These are phyloP conservation scores for Odontamblyopus lacepedii DNA, from an alignment of 2,797 vertebrate species.

Conservation along the genomic window DNA sequence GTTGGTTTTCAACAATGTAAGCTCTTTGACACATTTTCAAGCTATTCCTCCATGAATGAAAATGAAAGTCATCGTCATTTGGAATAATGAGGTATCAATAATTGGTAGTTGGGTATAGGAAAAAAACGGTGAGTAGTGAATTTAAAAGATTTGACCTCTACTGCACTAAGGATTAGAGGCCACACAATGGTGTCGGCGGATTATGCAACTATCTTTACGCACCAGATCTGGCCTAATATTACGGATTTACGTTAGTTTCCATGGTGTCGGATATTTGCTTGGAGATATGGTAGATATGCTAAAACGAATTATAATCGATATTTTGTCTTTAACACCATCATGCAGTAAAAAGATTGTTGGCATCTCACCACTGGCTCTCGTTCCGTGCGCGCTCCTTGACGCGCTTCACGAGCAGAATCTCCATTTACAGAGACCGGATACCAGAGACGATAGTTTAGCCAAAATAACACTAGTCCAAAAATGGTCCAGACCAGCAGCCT, in stretches of 20 bases:
- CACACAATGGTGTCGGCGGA: constrained; percentile 61
- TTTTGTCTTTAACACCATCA: not conserved
- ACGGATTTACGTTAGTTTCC: constrained; percentile 33
- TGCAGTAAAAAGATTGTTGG: not conserved
- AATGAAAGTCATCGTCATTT: constrained; percentile 71
- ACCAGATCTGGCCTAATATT: constrained; percentile 37
- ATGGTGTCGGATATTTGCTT: constrained; percentile 10
- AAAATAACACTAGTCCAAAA: no score
- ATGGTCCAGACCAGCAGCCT: no score
- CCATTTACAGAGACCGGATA: no score
- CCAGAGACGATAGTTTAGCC: no score
- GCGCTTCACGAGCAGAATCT: no score
- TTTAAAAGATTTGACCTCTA: constrained; percentile 68
- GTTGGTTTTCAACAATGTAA: constrained; percentile 74
- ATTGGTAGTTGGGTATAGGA: constrained; percentile 41
- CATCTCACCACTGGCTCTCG: not conserved
- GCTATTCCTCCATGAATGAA: constrained; percentile 67
- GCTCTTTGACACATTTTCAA: constrained; percentile 69
- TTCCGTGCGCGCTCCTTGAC: not conserved
- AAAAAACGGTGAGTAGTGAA: constrained; percentile 40
- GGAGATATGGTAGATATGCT: constrained; percentile 2
- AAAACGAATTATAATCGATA: not conserved
- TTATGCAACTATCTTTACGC: constrained; percentile 68
- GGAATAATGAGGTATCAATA: constrained; percentile 68
- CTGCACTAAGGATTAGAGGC: constrained; percentile 59